A percentile compares a stretch with the other conserved stretches of the same genome.
phyloP scores from a whole-genome alignment of 2,797 vertebrate genomes.

The Pantherophis vulpinus region DNA sequence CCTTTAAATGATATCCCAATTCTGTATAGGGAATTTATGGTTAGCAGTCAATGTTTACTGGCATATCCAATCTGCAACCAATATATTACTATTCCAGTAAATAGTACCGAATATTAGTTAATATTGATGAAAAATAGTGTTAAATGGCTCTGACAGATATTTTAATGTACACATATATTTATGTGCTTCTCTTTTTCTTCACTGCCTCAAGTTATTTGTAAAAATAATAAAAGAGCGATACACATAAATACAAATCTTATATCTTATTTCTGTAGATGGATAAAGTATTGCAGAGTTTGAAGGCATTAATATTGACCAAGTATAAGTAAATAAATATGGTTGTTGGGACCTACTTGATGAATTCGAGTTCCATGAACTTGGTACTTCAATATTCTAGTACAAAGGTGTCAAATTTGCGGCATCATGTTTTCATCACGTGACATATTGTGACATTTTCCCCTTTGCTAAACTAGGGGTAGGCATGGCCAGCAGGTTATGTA shows the following conservation, averaged over 20 bases:
- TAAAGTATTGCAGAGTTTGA: neutral
- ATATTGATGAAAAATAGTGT: slow-evolving; percentile 18
- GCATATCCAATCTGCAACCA: slow-evolving; percentile 28
- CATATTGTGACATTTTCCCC: too few relatives aligned
- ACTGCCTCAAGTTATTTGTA: neutral
- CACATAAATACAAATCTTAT: neutral
- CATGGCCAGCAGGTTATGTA: rapidly evolving
- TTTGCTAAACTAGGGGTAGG: too few relatives aligned
- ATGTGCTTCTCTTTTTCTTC: neutral
- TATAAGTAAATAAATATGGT: neutral
- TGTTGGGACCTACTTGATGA: neutral
- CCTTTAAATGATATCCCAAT: slow-evolving; percentile 34
- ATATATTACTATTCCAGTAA: slow-evolving; percentile 53
- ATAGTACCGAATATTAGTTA: slow-evolving; percentile 35
- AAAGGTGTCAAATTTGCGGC: neutral
- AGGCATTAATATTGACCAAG: neutral
- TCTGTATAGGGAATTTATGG: slow-evolving; percentile 6
- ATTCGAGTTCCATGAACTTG: neutral
- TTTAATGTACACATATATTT: slow-evolving; percentile 6
- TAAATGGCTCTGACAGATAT: slow-evolving; percentile 35
- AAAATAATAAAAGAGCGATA: neutral
- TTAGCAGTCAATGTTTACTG: slow-evolving; percentile 42
- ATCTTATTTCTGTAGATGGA: neutral
- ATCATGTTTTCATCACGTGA: too few relatives aligned
- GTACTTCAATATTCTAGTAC: neutral